Conservation (phyloP, 2,113 vertebrate genomes). For the Galeopterus variegatus region DNA sequence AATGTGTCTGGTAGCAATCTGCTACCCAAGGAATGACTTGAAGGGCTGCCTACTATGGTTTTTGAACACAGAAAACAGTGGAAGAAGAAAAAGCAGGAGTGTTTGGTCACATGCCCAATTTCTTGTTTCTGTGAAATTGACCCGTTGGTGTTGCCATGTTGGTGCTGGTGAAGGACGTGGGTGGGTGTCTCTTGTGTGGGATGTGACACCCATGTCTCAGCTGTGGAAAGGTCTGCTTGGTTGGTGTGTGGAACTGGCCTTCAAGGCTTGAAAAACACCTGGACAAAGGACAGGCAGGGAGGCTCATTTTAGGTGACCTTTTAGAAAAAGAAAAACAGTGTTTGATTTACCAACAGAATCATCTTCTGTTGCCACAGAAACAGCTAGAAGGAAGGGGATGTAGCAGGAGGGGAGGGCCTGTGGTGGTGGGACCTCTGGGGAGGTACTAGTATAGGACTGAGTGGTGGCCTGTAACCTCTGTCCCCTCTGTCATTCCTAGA, state of each 20-base stretch:
- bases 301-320: slow-evolving; percentile 40
- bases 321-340: slow-evolving; percentile 36
- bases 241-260: background rate
- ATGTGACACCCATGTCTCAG: background rate
- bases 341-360: background rate
- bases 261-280: background rate
- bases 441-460: background rate
- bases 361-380: slow-evolving; percentile 7
- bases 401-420: background rate
- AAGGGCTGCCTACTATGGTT: background rate
- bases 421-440: background rate
- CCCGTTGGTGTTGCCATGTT: fast-evolving
- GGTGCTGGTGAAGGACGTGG: background rate
- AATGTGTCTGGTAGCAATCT: background rate
- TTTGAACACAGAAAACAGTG: background rate
- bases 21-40: background rate
- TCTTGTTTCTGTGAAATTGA: background rate
- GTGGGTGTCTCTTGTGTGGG: background rate
- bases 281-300: background rate
- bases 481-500: background rate
- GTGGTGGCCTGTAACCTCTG: background rate
- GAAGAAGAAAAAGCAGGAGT: background rate
- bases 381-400: background rate
- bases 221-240: background rate
- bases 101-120: background rate